phyloP scores from a whole-genome alignment of 2,888 invertebrate species.

The Frankliniella fusca region DNA sequence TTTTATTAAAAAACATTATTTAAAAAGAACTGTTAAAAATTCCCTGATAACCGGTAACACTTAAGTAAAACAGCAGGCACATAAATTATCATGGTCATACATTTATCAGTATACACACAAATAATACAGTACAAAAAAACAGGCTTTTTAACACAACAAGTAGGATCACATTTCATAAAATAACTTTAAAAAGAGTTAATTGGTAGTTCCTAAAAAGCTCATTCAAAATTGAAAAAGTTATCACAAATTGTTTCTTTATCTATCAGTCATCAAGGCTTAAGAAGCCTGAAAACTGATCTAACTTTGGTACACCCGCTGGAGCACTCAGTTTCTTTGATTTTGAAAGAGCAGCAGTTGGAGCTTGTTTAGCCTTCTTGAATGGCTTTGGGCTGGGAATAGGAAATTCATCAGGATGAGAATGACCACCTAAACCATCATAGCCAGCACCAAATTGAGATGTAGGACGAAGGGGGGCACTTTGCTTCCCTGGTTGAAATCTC shows the following conservation, averaged over 20 bases:
- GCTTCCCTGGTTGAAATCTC: neutral
- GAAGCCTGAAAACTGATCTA: neutral
- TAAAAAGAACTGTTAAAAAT: no score
- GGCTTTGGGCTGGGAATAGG: constrained; percentile 43
- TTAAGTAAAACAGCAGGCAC: no score
- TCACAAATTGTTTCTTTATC: neutral
- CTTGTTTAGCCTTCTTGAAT: constrained; percentile 30
- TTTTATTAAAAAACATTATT: no score
- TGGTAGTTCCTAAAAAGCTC: neutral
- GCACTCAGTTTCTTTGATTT: neutral
- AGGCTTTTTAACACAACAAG: no score
- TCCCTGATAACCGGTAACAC: no score
- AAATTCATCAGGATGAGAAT: constrained; percentile 53
- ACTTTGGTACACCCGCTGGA: neutral
- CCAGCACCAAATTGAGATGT: constrained; percentile 28
- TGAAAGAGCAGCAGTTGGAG: neutral
- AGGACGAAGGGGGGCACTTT: neutral
- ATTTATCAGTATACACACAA: no score
- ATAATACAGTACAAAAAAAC: no score
- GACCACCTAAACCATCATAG: constrained; percentile 57
- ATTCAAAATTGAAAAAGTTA: neutral
- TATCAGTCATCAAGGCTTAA: neutral
- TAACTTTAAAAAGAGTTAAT: no score
- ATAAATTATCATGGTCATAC: no score
- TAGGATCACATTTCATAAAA: no score